Evolutionary conservation across 2,888 invertebrate genomes (phyloP), one percentile per base, ranked within the genome.

Genomic region (Syrphus vitripennis): DNA sequence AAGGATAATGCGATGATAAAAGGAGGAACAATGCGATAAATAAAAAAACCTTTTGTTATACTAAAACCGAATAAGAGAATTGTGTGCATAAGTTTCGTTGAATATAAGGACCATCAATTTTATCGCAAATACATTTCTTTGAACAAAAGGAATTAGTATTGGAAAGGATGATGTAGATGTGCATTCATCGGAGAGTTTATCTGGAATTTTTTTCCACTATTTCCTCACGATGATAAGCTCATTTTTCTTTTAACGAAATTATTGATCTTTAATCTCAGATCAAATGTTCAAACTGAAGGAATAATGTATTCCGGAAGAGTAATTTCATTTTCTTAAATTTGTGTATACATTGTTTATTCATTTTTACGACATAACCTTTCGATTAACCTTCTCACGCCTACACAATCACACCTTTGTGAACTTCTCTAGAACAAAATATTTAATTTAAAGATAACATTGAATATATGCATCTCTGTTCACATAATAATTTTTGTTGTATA

Each of bases 1-100:
- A 55, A 55, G 55, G 55, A 55, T 55, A 50, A 14, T 50, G 50
- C 24, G 50, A 50, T 50, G n/a, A n/a, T n/a, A n/a, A n/a, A n/a
- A n/a, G n/a, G n/a, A 29, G 55, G 55, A 55, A 55, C 55, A 55
- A 55, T 26, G 29, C 16, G 29, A 55, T n/a, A 26, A 19, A 34
- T 12, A 40, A 37, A 14, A 0, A 12, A 37, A 31, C 31, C 7
- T 9, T 31, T 31, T 2, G 10, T n/a, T n/a, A n/a, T n/a, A 31
- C 9, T 1, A 31, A 1, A 31, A 31, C 1, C 6, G 40, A 40
- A 40, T 4, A 26, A 53, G 50, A 53, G 19, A 53, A 26, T 14
- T 53, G 26, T 26, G 2, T 24, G 14, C 50, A n/a, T n/a, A 53
- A 53, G 50, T 53, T n/a, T 26, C 50, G 10, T 53, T 4, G 1